These are phyloP conservation scores for Stramonita haemastoma DNA, from an alignment of 2,888 invertebrate species.

Conservation along the genomic window DNA sequence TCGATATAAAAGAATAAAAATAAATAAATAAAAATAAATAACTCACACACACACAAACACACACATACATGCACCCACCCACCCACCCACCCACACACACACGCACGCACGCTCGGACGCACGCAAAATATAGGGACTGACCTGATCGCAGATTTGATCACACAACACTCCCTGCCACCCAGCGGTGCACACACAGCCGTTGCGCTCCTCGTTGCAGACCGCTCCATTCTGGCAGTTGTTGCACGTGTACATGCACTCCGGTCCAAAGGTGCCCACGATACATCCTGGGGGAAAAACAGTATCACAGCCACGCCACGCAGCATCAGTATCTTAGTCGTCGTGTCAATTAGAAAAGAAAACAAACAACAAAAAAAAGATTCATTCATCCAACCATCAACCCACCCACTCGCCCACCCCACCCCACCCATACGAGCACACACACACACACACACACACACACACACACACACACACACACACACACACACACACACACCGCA, in stretches of 20 bases:
- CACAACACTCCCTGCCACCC: conserved; percentile 77
- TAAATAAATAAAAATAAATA: too few species aligned
- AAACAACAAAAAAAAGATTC: not conserved
- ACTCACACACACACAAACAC: not conserved
- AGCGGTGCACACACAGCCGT: conserved; percentile 74
- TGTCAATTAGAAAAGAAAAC: too few species aligned
- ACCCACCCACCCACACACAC: not conserved
- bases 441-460: not conserved
- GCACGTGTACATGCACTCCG: conserved; percentile 77
- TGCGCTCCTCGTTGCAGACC: conserved; percentile 66
- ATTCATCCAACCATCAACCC: not conserved
- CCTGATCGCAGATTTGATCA: conserved; percentile 76
- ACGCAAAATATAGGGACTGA: conserved; percentile 43
- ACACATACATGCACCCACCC: not conserved
- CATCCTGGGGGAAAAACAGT: conserved; percentile 70
- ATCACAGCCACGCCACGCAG: too few species aligned
- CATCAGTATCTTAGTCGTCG: too few species aligned
- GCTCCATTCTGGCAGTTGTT: conserved; percentile 78
- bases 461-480: not conserved
- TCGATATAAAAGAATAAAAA: too few species aligned
- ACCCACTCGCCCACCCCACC: not conserved
- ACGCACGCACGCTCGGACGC: not conserved
- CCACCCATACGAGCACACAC: not conserved
- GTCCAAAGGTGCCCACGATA: conserved; percentile 77
- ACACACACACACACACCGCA: too few species aligned